Conservation (phyloP, 2,113 vertebrate species). For the Notarius lentiginosus region DNA sequence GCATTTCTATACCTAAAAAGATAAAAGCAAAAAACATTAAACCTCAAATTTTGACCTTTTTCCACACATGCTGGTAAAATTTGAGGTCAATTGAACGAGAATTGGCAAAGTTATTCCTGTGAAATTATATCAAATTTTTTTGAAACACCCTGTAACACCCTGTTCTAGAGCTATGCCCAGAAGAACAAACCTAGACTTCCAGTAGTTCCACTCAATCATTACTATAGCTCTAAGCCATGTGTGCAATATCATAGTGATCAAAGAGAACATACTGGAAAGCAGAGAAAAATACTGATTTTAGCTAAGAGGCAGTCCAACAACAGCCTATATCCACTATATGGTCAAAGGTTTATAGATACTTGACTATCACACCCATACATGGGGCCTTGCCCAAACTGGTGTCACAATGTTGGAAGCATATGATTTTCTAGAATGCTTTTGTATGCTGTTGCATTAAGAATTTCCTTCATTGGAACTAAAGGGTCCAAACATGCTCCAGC, state of each 20-base stretch:
- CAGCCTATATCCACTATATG: not conserved
- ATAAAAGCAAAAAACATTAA: too few relatives aligned
- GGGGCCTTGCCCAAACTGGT: not conserved
- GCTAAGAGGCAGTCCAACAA: not conserved
- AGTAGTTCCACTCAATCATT: slow-evolving; percentile 4
- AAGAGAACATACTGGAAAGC: not conserved
- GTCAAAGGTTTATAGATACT: not conserved
- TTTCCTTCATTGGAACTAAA: not conserved
- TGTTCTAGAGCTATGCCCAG: slow-evolving; percentile 3
- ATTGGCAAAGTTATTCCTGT: too few relatives aligned
- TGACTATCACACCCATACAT: not conserved
- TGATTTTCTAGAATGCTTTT: not conserved
- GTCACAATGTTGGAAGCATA: not conserved
- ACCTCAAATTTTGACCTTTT: too few relatives aligned
- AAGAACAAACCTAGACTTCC: not conserved
- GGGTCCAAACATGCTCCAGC: not conserved
- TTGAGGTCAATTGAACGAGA: too few relatives aligned
- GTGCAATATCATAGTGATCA: not conserved
- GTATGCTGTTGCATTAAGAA: not conserved
- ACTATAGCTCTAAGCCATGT: not conserved
- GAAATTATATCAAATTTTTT: too few relatives aligned
- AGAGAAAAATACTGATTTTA: not conserved
- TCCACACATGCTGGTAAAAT: too few relatives aligned
- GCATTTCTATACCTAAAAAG: too few relatives aligned
- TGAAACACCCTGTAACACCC: not conserved